Percentiles rank a stretch among this genome's conserved stretches.
These are phyloP conservation scores for Chanos chanos DNA, from an alignment of 2,797 vertebrate species.

Conservation along the genomic window DNA sequence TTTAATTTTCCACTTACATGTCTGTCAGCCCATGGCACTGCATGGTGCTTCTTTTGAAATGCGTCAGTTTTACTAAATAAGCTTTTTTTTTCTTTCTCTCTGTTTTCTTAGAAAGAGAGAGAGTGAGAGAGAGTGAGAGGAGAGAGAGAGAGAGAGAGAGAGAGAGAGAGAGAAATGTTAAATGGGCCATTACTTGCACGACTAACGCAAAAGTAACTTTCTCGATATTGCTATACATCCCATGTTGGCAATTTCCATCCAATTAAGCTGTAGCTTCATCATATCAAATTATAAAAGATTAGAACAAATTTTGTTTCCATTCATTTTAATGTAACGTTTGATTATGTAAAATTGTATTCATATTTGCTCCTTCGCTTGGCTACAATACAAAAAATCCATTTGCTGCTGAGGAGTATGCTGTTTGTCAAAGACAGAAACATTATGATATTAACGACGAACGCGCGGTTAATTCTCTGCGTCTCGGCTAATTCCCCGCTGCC, in stretches of 20 bases:
- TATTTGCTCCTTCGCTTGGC: neutral
- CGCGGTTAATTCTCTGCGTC: neutral
- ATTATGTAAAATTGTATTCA: neutral
- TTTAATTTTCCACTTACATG: neutral
- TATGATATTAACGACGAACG: conserved; percentile 7
- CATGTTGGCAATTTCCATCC: no score
- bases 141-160: no score
- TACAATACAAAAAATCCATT: neutral
- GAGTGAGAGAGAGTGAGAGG: no score
- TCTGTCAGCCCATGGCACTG: neutral
- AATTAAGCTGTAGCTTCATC: neutral
- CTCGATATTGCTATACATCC: no score
- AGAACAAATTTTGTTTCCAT: neutral
- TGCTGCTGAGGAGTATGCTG: neutral
- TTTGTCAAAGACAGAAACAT: neutral
- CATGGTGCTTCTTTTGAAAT: neutral
- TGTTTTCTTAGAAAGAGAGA: no score
- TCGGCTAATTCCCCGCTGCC: conserved; percentile 1
- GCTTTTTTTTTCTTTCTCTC: neutral
- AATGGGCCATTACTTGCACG: no score
- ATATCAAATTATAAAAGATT: no score
- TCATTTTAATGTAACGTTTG: conserved; percentile 1
- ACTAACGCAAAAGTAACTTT: no score
- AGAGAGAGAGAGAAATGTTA: no score
- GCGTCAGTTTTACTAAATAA: neutral